Evolutionary conservation across 1,140 invertebrate species (phyloP).

Genomic region (Orius insidiosus): DNA sequence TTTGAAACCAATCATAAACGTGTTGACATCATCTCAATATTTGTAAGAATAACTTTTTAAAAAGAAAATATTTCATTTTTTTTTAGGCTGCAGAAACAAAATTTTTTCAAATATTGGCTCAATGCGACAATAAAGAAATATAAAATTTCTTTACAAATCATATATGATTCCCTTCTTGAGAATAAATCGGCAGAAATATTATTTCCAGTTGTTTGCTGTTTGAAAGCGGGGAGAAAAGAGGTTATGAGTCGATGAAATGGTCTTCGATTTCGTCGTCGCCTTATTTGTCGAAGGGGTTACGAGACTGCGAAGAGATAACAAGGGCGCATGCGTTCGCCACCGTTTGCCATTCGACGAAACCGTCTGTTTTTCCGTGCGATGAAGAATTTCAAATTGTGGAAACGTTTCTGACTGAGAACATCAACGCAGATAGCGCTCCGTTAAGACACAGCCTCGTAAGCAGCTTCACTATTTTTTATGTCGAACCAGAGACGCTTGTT

Average conservation of each 20-base stretch:
- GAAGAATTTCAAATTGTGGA: conserved; percentile 17
- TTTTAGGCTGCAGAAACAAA: conserved; percentile 19
- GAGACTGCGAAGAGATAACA: not conserved
- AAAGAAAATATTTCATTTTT: no score
- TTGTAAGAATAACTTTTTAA: conserved; percentile 10
- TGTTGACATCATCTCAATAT: conserved; percentile 7
- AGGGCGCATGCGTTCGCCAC: conserved; percentile 12
- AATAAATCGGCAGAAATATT: not conserved
- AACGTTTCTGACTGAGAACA: conserved; percentile 17
- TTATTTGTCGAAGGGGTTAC: not conserved
- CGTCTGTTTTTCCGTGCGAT: conserved; percentile 5
- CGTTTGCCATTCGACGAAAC: conserved; percentile 17
- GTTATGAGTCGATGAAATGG: conserved; percentile 14
- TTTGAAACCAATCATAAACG: conserved; percentile 14
- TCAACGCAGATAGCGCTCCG: conserved; percentile 18
- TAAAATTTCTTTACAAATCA: conserved; percentile 7
- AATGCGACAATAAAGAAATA: conserved; percentile 17
- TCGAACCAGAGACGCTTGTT: conserved; percentile 16
- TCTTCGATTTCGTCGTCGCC: conserved; percentile 1
- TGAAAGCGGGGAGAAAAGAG: conserved; percentile 18
- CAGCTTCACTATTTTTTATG: conserved; percentile 15
- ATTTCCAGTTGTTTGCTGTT: conserved; percentile 8
- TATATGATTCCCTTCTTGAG: conserved; percentile 7
- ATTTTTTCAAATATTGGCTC: conserved; percentile 21
- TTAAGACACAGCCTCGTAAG: conserved; percentile 17